Base-by-base conservation (phyloP, 2,113 vertebrate species). In the Brachirus orientalis region DNA sequence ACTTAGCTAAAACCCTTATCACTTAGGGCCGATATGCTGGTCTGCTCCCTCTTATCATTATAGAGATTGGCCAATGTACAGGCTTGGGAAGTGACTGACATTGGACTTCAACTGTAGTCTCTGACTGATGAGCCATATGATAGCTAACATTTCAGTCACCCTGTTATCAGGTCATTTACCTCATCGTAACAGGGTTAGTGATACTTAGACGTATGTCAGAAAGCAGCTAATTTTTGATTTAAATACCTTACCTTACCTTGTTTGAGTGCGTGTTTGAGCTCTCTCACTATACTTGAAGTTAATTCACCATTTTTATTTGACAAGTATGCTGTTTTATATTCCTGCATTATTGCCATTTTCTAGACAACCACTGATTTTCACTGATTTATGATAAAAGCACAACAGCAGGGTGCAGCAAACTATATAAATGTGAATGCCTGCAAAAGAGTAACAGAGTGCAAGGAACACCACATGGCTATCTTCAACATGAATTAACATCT, bases 61-160 rank as follows among this genome's bases (percentile, higher is more conserved):
- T 68, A 79, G 69, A 69, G 69, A 79, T 47, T 66, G 88, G 67
- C 61, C 89, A 89, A 91, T 90, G 90, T 90, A 50, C 90, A 86
- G 18, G 17, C 56, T 8, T 10, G 36, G 18, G 69, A 57, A 62
- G 75, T 69, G 75, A 86, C 63, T 77, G 84, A 83, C 79, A 77
- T 72, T 85, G 72, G 79, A 81, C 76, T 86, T 81, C 75, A 78
- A 55, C 63, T 75, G 43, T 4, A 7, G 55, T 54, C 62, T 45
- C 14, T 41, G 28, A 76, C 36, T 60, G 67, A 86, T 54, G 54
- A 41, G 62, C 22, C 58, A n/a, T 14, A 54, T 57, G 74, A 74
- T 52, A 55, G 54, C 52, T 18, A 17, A 71, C 45, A 43, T 64
- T 61, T 65, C 36, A 75, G 48, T 69, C 38, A 7, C 33, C 22